Evolutionary conservation across 2,888 invertebrate genomes (phyloP), one percentile per base, ranked within the genome.

Genomic region (Julus scanicus): DNA sequence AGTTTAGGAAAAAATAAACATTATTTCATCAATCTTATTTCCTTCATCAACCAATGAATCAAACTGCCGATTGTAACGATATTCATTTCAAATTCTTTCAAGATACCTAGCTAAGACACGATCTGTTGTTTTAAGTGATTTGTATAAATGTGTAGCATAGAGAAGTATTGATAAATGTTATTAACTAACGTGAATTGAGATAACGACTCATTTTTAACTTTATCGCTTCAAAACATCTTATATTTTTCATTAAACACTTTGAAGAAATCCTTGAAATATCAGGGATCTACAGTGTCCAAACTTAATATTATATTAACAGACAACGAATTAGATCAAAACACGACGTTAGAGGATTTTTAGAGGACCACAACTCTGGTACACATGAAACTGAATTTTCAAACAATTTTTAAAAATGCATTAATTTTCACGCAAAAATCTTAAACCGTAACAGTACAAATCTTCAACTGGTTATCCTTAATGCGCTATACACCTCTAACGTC

Each of bases 131-230:
- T n/a, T 71, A 71, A n/a, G n/a, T 71, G 71, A 71, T n/a, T 71
- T 71, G 71, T 71, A 71, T 71, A 71, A 71, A 29, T 71, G 71
- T 71, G 71, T 71, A 71, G 71, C 29, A 71, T 71, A 71, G 71
- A 8, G 29, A 71, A 29, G 71, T 71, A 20, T 9, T 49, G 29
- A 29, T 29, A 29, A 57, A 57, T 71, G 71, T 71, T 29, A 49
- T 49, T 49, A 49, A 71, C 71, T 71, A 71, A 57, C 57, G 57
- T 57, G 57, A 57, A 57, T 57, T 57, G 57, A 57, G 57, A 57
- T 53, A 53, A 48, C 48, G 48, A 48, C 48, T 13, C 6, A 13
- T 6, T 53, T 53, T 53, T 53, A 53, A 71, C 71, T 71, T 49
- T 13, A 11, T 29, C 71, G 71, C 71, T 29, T 71, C 29, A 71